Conservation (phyloP, 2,113 vertebrate genomes). For the Perca flavescens region DNA sequence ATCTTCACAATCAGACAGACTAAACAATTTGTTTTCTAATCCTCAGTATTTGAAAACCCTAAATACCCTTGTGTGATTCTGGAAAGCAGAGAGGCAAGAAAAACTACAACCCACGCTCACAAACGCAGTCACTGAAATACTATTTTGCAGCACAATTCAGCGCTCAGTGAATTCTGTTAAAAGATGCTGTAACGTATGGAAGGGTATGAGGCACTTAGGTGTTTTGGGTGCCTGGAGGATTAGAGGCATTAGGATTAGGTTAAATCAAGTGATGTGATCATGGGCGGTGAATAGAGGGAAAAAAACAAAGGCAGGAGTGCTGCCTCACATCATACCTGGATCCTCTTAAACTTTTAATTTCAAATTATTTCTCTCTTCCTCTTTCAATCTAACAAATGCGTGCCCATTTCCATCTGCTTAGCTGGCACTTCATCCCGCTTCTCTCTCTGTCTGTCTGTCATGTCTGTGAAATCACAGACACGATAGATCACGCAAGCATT, state of each 20-base stretch:
- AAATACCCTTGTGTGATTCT: conserved; percentile 21
- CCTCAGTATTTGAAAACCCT: conserved; percentile 26
- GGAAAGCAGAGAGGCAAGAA: neutral
- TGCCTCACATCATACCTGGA: conserved; percentile 49
- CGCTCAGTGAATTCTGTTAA: conserved; percentile 40
- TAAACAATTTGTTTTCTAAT: conserved; percentile 52
- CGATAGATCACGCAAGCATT: conserved; percentile 76
- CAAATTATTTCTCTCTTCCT: conserved; percentile 4
- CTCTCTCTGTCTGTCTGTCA: conserved; percentile 39
- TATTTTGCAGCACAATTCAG: neutral
- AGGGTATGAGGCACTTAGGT: conserved; percentile 32
- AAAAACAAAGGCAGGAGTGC: conserved; percentile 47
- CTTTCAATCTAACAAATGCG: conserved; percentile 58
- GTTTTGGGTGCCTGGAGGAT: conserved; percentile 59
- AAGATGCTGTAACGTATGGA: conserved; percentile 29
- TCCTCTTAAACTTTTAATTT: conserved; percentile 28
- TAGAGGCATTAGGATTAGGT: conserved; percentile 71
- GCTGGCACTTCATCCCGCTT: conserved; percentile 49
- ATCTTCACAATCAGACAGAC: conserved; percentile 35
- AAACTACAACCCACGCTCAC: conserved; percentile 11
- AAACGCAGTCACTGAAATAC: conserved; percentile 4
- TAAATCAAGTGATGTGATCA: conserved; percentile 74
- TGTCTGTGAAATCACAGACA: conserved; percentile 63
- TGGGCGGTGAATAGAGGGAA: conserved; percentile 33
- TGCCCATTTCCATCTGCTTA: conserved; percentile 51